Evolutionary conservation across 2,113 vertebrate species (phyloP).

Genomic region (Haplochromis vanheusdeni): DNA sequence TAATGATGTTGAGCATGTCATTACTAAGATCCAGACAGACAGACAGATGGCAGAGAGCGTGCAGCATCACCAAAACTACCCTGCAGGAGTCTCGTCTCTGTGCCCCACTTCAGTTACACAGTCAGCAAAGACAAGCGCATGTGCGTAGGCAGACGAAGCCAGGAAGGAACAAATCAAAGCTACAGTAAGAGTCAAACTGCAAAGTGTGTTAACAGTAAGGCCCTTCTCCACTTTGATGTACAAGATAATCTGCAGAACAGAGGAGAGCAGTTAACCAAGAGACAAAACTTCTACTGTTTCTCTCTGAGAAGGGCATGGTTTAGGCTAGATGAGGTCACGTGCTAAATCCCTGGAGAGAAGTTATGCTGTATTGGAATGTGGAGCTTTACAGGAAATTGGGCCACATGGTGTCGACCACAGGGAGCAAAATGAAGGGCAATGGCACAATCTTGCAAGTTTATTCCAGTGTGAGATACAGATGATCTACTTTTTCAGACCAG

Average conservation of each 20-base stretch:
- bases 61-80: background rate
- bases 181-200: background rate
- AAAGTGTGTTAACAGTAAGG: background rate
- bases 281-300: conserved; percentile 18
- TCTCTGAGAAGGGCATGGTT: conserved; percentile 2
- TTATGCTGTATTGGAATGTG: conserved; percentile 47
- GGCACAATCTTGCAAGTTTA: background rate
- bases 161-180: background rate
- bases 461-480: background rate
- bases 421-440: conserved; percentile 16
- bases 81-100: background rate
- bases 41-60: background rate
- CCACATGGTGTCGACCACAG: conserved; percentile 32
- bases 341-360: conserved; percentile 30
- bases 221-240: background rate
- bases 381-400: conserved; percentile 44
- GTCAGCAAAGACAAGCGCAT: background rate
- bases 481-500: background rate
- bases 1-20: background rate
- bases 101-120: background rate
- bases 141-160: background rate
- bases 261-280: background rate
- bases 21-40: background rate
- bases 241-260: background rate
- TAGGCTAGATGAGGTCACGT: conserved; percentile 43